phyloP scores from a whole-genome alignment of 2,797 vertebrate genomes.

The Agapornis canus region DNA sequence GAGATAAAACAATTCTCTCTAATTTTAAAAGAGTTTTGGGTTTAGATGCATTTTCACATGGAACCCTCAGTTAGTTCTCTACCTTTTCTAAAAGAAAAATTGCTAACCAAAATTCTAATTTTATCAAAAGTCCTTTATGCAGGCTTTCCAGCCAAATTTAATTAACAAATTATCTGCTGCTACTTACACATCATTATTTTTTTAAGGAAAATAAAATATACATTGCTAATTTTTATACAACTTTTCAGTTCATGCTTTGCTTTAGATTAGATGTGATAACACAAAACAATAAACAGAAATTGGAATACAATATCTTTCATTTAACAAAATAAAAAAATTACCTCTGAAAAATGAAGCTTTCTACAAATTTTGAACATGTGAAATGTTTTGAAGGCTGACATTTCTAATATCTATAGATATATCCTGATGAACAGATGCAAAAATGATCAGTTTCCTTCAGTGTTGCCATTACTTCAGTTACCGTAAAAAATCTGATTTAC shows the following conservation, averaged over 20 bases:
- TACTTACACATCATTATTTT: rapidly evolving
- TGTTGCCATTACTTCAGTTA: not conserved
- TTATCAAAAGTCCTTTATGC: not conserved
- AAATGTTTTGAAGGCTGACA: not conserved
- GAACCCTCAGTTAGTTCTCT: not conserved
- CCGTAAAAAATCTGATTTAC: not conserved
- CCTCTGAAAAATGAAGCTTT: not conserved
- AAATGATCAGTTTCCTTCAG: not conserved
- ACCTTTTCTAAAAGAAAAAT: not conserved
- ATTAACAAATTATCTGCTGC: not conserved
- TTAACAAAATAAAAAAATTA: not conserved
- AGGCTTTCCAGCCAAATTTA: not conserved
- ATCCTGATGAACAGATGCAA: not conserved
- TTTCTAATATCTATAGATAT: not conserved
- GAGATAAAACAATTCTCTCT: not conserved
- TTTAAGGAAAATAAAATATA: not conserved
- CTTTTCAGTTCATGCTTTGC: not conserved
- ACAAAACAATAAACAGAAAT: not conserved
- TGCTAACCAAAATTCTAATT: not conserved
- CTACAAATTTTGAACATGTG: not conserved
- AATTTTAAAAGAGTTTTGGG: not conserved
- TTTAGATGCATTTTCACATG: not conserved
- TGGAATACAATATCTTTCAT: not conserved
- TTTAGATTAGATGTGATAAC: not conserved
- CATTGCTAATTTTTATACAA: not conserved